Conservation (phyloP, 2,888 invertebrate genomes). For the Corythucha ciliata region DNA sequence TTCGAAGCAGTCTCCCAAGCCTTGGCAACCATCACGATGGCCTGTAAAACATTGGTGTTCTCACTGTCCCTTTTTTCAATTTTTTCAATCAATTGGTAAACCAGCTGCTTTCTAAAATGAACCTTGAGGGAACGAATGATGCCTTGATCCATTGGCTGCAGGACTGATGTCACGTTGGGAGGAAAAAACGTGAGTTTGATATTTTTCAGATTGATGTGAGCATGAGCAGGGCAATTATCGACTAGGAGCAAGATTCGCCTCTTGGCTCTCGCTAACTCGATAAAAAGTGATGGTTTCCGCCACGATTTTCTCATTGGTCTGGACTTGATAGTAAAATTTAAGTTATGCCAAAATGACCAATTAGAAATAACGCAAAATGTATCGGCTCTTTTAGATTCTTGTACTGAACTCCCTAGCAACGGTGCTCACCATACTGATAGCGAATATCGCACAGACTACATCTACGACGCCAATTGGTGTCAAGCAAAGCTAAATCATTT, state of each 20-base stretch:
- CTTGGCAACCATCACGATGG: too few relatives aligned
- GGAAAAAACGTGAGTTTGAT: slow-evolving; percentile 38
- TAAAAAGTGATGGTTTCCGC: neutral
- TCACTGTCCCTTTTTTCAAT: too few relatives aligned
- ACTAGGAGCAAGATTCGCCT: slow-evolving; percentile 37
- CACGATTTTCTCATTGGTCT: slow-evolving; percentile 5
- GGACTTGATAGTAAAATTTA: slow-evolving; percentile 1
- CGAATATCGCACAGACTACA: slow-evolving; percentile 22
- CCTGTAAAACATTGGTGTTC: too few relatives aligned
- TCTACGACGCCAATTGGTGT: slow-evolving; percentile 19
- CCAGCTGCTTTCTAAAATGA: slow-evolving; percentile 2
- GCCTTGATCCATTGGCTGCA: slow-evolving; percentile 4
- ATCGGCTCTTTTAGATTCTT: slow-evolving; percentile 7
- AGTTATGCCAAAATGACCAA: slow-evolving; percentile 1
- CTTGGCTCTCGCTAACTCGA: slow-evolving; percentile 27
- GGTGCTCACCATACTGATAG: neutral
- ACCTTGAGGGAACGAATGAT: slow-evolving; percentile 4
- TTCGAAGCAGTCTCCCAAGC: too few relatives aligned
- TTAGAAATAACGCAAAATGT: slow-evolving; percentile 3
- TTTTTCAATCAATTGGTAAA: neutral
- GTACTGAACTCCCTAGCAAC: slow-evolving; percentile 3
- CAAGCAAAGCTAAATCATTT: slow-evolving; percentile 21
- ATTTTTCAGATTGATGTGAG: slow-evolving; percentile 22
- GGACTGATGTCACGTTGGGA: slow-evolving; percentile 28
- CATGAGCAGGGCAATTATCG: slow-evolving; percentile 37